phyloP scores from a whole-genome alignment of 2,888 invertebrate species.

The Phaedon cochleariae region DNA sequence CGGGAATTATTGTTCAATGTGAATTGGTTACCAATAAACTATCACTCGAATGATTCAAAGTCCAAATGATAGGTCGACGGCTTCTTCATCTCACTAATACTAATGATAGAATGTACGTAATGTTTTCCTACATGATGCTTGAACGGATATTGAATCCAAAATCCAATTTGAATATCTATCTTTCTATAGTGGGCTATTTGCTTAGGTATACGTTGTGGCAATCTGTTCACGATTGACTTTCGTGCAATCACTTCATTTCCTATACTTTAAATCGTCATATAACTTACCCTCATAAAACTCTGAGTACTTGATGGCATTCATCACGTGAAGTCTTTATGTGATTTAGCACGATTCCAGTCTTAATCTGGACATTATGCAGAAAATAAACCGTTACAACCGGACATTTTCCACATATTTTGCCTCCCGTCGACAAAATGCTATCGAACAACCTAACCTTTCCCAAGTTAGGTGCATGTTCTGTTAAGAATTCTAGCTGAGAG shows the following conservation, averaged over 20 bases:
- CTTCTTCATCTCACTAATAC: too few relatives aligned
- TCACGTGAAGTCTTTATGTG: conserved; percentile 6
- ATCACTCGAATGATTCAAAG: too few relatives aligned
- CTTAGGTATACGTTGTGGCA: too few relatives aligned
- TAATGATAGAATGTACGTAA: too few relatives aligned
- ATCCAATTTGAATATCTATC: too few relatives aligned
- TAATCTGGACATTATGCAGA: conserved; percentile 1
- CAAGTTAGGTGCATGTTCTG: conserved; percentile 33
- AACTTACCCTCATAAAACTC: not conserved
- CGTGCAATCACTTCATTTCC: not conserved
- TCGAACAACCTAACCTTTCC: conserved; percentile 30
- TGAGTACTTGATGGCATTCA: not conserved
- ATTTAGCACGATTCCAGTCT: conserved; percentile 5
- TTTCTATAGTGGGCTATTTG: too few relatives aligned
- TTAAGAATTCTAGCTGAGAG: conserved; percentile 25
- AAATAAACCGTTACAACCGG: not conserved
- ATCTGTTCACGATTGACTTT: not conserved
- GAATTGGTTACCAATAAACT: too few relatives aligned
- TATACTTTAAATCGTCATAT: not conserved
- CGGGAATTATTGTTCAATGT: too few relatives aligned
- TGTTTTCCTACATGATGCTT: too few relatives aligned
- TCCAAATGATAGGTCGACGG: too few relatives aligned
- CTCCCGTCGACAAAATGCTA: conserved; percentile 37
- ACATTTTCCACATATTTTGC: conserved; percentile 11
- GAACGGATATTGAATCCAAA: too few relatives aligned